A percentile compares a stretch with the other conserved stretches of the same genome.
phyloP scores from a whole-genome alignment of 2,888 invertebrate genomes.

The Siphlonurus alternatus region DNA sequence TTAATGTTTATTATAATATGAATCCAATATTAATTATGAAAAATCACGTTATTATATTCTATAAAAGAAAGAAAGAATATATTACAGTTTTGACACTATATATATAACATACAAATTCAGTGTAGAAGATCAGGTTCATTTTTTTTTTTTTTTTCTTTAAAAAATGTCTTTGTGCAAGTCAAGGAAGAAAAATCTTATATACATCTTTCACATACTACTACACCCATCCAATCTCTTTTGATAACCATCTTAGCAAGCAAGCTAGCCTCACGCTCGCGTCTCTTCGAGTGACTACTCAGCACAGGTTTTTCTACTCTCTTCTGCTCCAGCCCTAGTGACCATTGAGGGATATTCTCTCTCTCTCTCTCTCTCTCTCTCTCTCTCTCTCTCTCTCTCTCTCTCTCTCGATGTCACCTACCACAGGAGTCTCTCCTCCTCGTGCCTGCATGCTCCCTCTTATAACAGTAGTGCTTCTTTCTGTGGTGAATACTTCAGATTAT shows the following conservation, averaged over 20 bases:
- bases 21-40: background rate
- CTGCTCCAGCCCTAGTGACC: background rate
- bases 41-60: background rate
- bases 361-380: background rate
- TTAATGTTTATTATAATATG: no score
- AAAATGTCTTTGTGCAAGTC: no score
- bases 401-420: conserved; percentile 4
- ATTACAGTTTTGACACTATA: no score
- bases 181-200: background rate
- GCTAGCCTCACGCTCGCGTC: no score
- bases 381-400: background rate
- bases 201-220: background rate
- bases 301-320: background rate
- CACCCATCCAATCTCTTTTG: background rate
- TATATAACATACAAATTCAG: no score
- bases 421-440: conserved; percentile 9
- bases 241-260: background rate
- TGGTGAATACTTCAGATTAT: no score
- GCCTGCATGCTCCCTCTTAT: conserved; percentile 8
- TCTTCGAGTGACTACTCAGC: background rate
- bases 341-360: background rate
- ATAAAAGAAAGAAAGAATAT: background rate
- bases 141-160: background rate
- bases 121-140: background rate
- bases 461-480: no score